phyloP scores from a whole-genome alignment of 2,888 invertebrate species.

The Helicoverpa assulta region DNA sequence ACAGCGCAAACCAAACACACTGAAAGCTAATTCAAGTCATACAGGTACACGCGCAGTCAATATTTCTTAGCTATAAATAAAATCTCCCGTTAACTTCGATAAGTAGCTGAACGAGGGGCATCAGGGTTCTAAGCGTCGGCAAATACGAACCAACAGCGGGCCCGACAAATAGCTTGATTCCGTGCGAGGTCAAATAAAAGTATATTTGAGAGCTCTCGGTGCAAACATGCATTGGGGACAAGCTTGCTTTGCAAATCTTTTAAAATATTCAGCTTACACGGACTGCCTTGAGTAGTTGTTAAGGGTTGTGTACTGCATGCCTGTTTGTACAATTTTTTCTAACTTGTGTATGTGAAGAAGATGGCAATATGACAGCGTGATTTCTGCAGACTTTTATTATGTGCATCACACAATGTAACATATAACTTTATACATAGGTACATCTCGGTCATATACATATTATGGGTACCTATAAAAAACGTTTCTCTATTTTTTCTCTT shows the following conservation, averaged over 20 bases:
- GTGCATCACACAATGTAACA: too few species aligned
- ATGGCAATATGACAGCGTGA: neutral
- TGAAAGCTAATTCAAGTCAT: neutral
- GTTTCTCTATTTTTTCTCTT: too few species aligned
- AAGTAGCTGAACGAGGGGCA: slow-evolving; percentile 39
- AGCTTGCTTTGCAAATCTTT: slow-evolving; percentile 62
- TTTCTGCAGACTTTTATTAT: neutral
- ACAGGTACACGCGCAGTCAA: neutral
- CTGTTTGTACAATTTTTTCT: neutral
- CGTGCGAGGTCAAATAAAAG: slow-evolving; percentile 60
- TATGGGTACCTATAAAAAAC: too few species aligned
- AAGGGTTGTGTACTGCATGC: neutral
- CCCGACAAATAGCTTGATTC: slow-evolving; percentile 63
- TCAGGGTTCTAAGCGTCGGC: slow-evolving; percentile 47
- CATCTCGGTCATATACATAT: too few species aligned
- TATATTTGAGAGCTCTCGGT: slow-evolving; percentile 54
- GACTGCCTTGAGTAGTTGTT: slow-evolving; percentile 27
- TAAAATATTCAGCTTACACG: slow-evolving; percentile 62
- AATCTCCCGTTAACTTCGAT: slow-evolving; percentile 29
- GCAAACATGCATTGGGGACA: slow-evolving; percentile 60
- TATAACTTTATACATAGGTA: too few species aligned
- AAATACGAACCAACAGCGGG: slow-evolving; percentile 44
- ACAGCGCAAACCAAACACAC: neutral
- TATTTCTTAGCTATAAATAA: slow-evolving; percentile 22
- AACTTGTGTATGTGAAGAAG: neutral